Evolutionary conservation across 2,888 invertebrate genomes (phyloP).

Genomic region (Calliscelio sp.): DNA sequence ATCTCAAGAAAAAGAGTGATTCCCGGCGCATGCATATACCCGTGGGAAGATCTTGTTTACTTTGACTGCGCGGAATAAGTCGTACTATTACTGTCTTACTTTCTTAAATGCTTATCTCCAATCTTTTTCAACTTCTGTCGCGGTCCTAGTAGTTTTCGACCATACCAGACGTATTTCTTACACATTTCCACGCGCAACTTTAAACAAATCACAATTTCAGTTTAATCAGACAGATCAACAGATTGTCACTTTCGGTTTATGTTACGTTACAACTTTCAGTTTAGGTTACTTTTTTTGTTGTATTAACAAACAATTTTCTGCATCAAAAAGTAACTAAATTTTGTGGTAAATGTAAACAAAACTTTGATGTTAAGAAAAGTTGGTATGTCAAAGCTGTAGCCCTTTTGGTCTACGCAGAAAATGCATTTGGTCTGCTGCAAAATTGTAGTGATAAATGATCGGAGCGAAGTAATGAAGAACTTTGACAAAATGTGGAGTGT

Average conservation of each 20-base stretch:
- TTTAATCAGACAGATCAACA: constrained; percentile 18
- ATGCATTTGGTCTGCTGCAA: too few relatives aligned
- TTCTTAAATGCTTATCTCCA: constrained; percentile 59
- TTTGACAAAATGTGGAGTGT: constrained; percentile 10
- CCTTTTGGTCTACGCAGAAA: too few relatives aligned
- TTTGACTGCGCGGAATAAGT: constrained; percentile 53
- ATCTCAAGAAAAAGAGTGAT: constrained; percentile 69
- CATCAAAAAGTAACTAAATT: too few relatives aligned
- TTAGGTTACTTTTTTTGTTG: too few relatives aligned
- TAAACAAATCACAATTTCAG: constrained; percentile 6
- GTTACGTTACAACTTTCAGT: too few relatives aligned
- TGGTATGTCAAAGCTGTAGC: too few relatives aligned
- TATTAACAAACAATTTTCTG: too few relatives aligned
- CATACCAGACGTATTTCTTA: constrained; percentile 5
- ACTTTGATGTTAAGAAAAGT: too few relatives aligned
- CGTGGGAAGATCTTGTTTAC: constrained; percentile 74
- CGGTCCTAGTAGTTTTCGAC: neutral
- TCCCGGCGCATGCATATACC: constrained; percentile 60
- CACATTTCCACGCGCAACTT: constrained; percentile 4
- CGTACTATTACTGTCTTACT: constrained; percentile 38
- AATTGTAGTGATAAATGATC: constrained; percentile 1
- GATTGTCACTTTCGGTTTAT: too few relatives aligned
- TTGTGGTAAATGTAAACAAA: too few relatives aligned
- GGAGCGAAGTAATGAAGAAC: neutral
- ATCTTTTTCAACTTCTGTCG: constrained; percentile 40